Evolutionary conservation across 2,113 vertebrate genomes (phyloP).

Genomic region (Solea senegalensis): DNA sequence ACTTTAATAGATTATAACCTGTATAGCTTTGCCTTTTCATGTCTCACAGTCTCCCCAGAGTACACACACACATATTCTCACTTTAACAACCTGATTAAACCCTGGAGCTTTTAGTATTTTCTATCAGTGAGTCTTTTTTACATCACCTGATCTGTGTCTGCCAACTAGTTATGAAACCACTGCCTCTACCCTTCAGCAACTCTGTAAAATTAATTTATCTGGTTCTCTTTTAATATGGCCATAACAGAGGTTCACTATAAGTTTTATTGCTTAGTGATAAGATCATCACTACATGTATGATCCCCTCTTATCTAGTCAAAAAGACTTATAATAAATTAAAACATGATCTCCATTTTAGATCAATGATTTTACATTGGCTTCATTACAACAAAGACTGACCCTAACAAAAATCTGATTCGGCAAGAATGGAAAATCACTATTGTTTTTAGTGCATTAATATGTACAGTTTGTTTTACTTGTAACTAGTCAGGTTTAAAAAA

Average conservation of each 20-base stretch:
- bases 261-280: background rate
- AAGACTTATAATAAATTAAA: background rate
- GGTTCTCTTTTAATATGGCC: background rate
- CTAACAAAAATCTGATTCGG: background rate
- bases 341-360: background rate
- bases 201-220: background rate
- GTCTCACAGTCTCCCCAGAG: background rate
- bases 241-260: background rate
- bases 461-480: no score
- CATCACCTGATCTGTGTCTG: background rate
- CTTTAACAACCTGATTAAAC: background rate
- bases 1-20: background rate
- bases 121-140: background rate
- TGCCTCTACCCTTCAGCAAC: background rate
- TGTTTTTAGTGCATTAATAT: background rate
- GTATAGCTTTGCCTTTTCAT: background rate
- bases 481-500: background rate
- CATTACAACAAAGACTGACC: background rate
- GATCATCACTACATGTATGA: background rate
- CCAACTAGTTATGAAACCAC: background rate
- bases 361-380: background rate
- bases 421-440: background rate
- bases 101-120: background rate
- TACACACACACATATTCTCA: background rate
- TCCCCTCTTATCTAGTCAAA: background rate